Conservation (phyloP, 2,888 invertebrate species). For the Pollenia griseotomentosa region DNA sequence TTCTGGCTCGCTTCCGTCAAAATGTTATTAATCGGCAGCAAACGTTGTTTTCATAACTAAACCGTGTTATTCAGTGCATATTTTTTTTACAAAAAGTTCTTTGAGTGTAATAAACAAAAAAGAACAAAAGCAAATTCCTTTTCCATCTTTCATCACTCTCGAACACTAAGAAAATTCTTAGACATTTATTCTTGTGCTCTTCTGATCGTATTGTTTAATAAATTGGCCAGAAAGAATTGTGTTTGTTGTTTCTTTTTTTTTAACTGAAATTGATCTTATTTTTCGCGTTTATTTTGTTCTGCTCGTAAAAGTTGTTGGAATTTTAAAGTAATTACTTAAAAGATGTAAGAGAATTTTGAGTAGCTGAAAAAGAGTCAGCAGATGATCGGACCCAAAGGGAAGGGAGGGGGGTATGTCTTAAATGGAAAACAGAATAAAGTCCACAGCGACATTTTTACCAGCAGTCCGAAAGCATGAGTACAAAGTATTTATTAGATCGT, state of each 20-base stretch:
- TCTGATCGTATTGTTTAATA: conserved; percentile 24
- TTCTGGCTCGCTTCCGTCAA: no score
- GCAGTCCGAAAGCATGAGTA: background rate
- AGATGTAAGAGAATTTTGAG: conserved; percentile 41
- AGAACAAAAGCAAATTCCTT: conserved; percentile 11
- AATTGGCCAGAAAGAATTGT: conserved; percentile 30
- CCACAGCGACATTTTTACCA: background rate
- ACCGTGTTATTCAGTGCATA: background rate
- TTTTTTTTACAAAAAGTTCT: background rate
- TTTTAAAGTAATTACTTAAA: conserved; percentile 43
- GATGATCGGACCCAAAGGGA: no score
- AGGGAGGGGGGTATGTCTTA: background rate
- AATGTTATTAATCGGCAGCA: no score
- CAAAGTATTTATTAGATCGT: conserved; percentile 44
- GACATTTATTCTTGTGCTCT: conserved; percentile 1
- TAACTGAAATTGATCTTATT: conserved; percentile 27
- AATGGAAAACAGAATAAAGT: background rate
- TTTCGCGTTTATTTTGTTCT: conserved; percentile 19
- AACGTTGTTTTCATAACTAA: no score
- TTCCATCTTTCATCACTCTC: conserved; percentile 18
- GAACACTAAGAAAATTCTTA: conserved; percentile 15
- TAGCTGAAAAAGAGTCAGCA: background rate
- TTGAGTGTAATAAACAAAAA: conserved; percentile 12
- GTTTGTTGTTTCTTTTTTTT: conserved; percentile 12
- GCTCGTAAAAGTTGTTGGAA: conserved; percentile 22